Evolutionary conservation across 2,113 vertebrate genomes (phyloP).

Genomic region (Cyrtonyx montezumae): DNA sequence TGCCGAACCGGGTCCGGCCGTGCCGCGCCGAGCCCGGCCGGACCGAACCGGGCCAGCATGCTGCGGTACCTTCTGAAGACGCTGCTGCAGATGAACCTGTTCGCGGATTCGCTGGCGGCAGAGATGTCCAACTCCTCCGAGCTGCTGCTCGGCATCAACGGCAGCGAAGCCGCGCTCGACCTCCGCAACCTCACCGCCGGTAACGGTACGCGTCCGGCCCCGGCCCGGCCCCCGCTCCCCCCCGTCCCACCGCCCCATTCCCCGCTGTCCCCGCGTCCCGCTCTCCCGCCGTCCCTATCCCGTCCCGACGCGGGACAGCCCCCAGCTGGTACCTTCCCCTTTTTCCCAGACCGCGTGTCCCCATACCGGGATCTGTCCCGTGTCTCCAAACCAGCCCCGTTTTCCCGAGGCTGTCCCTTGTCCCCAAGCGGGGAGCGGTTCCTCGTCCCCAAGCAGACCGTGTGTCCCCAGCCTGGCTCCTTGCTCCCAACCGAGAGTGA

Average conservation of each 20-base stretch:
- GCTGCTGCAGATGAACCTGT: constrained; percentile 96
- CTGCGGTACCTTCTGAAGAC: constrained; percentile 96
- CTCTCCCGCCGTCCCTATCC: neutral
- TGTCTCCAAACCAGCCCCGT: accelerated
- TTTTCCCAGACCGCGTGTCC: neutral
- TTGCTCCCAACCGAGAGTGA: neutral
- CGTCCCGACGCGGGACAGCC: neutral
- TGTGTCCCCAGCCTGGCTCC: accelerated
- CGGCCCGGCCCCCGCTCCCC: neutral
- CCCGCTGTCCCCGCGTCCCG: neutral
- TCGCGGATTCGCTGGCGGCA: constrained; percentile 85
- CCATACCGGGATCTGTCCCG: neutral
- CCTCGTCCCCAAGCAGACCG: neutral
- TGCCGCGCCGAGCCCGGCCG: neutral
- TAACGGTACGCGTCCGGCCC: constrained; percentile 82
- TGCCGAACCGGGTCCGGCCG: constrained; percentile 49
- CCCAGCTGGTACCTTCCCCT: neutral
- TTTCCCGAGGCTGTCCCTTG: accelerated
- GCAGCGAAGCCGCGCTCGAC: constrained; percentile 77
- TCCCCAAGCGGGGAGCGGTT: neutral
- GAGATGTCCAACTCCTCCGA: constrained; percentile 85
- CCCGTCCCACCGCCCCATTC: neutral
- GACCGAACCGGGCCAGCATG: constrained; percentile 72
- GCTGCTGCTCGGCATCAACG: constrained; percentile 82
- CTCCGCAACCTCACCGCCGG: constrained; percentile 78